Conservation (phyloP, 2,888 invertebrate genomes). For the Rhabditophanes sp. region DNA sequence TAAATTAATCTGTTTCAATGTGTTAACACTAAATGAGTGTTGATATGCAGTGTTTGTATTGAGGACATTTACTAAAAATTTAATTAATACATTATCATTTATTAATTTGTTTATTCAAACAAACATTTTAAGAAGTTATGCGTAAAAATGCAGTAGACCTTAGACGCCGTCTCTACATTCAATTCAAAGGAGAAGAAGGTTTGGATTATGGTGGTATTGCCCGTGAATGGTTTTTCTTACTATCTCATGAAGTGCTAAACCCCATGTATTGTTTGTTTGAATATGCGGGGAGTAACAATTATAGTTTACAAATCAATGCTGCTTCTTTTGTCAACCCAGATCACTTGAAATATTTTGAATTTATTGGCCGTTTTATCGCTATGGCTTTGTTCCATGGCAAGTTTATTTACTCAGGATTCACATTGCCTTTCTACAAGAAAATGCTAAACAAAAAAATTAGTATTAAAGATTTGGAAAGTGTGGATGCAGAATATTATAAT, state of each 20-base stretch:
- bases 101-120: too few species aligned
- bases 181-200: constrained; percentile 96
- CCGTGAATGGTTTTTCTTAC: constrained; percentile 52
- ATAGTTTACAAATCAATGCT: constrained; percentile 95
- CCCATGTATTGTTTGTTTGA: constrained; percentile 99
- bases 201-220: constrained; percentile 96
- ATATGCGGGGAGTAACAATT: constrained; percentile 98
- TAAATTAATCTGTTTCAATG: too few species aligned
- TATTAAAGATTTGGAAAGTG: constrained; percentile 93
- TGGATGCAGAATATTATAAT: constrained; percentile 96
- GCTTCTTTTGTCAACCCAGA: constrained; percentile 98
- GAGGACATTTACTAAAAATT: too few species aligned
- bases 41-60: too few species aligned
- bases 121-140: too few species aligned
- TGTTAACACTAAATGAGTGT: too few species aligned
- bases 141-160: constrained; percentile 88
- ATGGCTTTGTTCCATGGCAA: constrained; percentile 89
- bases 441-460: constrained; percentile 93
- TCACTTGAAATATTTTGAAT: constrained; percentile 88
- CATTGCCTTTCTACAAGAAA: constrained; percentile 98
- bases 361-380: constrained; percentile 86
- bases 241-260: constrained; percentile 95
- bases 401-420: constrained; percentile 96
- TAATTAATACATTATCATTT: too few species aligned
- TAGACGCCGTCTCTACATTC: constrained; percentile 81